Conservation (phyloP, 1,140 invertebrate genomes). For the Idris sp. region DNA sequence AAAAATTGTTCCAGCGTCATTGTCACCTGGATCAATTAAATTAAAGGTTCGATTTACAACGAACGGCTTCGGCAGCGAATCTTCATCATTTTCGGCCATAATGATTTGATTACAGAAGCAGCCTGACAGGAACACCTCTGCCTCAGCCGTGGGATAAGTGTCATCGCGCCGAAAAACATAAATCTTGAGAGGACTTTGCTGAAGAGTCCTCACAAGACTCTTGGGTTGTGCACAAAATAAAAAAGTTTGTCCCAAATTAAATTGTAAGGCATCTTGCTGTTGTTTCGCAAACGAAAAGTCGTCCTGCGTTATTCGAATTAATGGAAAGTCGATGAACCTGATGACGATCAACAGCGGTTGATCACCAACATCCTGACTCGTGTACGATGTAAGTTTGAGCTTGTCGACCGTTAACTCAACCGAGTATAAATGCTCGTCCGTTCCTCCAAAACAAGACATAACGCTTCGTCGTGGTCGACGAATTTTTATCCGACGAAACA, state of each 20-base stretch:
- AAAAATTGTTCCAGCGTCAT: slow-evolving; percentile 67
- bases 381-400: slow-evolving; percentile 65
- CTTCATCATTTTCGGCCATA: slow-evolving; percentile 70
- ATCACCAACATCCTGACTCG: slow-evolving; percentile 68
- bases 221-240: slow-evolving; percentile 70
- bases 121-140: slow-evolving; percentile 66
- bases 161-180: slow-evolving; percentile 71
- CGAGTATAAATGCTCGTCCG: slow-evolving; percentile 70
- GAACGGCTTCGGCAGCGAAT: slow-evolving; percentile 69
- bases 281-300: slow-evolving; percentile 66
- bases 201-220: slow-evolving; percentile 67
- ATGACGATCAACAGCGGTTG: slow-evolving; percentile 67
- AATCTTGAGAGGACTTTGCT: slow-evolving; percentile 63
- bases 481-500: slow-evolving; percentile 32
- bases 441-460: slow-evolving; percentile 72
- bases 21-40: slow-evolving; percentile 69
- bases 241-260: slow-evolving; percentile 68
- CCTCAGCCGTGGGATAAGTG: slow-evolving; percentile 72
- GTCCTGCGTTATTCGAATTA: slow-evolving; percentile 68
- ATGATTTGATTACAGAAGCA: slow-evolving; percentile 74
- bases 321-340: slow-evolving; percentile 73
- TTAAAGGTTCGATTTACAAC: slow-evolving; percentile 65
- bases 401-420: slow-evolving; percentile 69
- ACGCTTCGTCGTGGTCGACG: background rate
- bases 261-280: slow-evolving; percentile 51